Conservation (phyloP, 2,797 vertebrate genomes). For the Chlorospingus flavigularis region DNA sequence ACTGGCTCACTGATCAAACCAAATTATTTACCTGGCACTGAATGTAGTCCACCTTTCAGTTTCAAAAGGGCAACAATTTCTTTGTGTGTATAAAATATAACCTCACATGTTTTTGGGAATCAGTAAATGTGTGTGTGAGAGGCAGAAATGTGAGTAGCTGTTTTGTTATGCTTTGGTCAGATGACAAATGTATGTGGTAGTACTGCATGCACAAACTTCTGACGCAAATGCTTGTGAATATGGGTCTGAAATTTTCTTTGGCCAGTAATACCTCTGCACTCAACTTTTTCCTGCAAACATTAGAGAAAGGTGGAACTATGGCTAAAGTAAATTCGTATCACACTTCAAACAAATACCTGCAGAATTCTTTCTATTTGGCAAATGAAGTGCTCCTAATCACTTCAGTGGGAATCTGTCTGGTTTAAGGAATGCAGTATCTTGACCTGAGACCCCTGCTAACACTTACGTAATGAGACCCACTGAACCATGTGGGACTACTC, state of each 20-base stretch:
- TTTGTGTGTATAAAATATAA: background rate
- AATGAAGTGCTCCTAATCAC: conserved; percentile 27
- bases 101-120: background rate
- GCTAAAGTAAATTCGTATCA: background rate
- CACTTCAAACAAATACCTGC: conserved; percentile 44
- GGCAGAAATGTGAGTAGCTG: background rate
- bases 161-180: background rate
- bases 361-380: conserved; percentile 2
- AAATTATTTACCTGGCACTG: background rate
- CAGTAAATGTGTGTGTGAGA: background rate
- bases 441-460: conserved; percentile 31
- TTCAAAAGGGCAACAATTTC: background rate
- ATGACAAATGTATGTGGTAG: background rate
- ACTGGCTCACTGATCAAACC: background rate
- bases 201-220: background rate
- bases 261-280: background rate
- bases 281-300: background rate
- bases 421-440: conserved; percentile 36
- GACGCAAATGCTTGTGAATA: background rate
- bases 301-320: background rate
- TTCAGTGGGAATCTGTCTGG: conserved; percentile 24
- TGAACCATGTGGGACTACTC: conserved; percentile 36
- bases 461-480: background rate
- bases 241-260: background rate
- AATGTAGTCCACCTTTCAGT: background rate